Evolutionary conservation across 2,888 invertebrate genomes (phyloP).

Genomic region (Bombyx huttoni): DNA sequence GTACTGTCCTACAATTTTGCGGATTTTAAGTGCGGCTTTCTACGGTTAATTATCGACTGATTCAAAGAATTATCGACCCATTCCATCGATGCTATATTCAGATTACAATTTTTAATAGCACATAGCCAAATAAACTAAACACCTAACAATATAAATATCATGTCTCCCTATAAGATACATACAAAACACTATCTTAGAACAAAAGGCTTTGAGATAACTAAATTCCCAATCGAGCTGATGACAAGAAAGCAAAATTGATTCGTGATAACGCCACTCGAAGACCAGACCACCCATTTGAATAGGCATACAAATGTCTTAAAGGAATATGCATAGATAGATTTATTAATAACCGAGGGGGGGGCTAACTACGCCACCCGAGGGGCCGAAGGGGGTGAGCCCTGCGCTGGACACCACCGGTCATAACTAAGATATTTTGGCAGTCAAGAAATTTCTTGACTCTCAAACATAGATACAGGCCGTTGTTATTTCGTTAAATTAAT

Average conservation of each 20-base stretch:
- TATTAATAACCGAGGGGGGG: slow-evolving; percentile 57
- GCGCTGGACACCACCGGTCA: slow-evolving; percentile 68
- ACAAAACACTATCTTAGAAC: background rate
- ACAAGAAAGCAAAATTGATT: slow-evolving; percentile 17
- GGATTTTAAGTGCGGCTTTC: too few relatives aligned
- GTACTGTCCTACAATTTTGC: too few relatives aligned
- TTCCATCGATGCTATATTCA: too few relatives aligned
- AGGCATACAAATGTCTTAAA: slow-evolving; percentile 48
- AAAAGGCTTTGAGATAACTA: background rate
- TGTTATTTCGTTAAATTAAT: slow-evolving; percentile 45
- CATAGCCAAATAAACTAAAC: too few relatives aligned
- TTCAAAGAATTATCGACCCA: too few relatives aligned
- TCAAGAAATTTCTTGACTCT: slow-evolving; percentile 66
- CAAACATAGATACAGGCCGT: slow-evolving; percentile 48
- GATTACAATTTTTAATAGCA: too few relatives aligned
- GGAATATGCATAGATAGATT: slow-evolving; percentile 67
- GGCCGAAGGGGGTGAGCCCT: slow-evolving; percentile 61
- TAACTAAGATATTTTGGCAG: slow-evolving; percentile 73
- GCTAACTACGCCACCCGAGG: slow-evolving; percentile 41
- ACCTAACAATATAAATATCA: too few relatives aligned
- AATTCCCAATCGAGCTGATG: slow-evolving; percentile 3
- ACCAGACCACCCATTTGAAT: slow-evolving; percentile 32
- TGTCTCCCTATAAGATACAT: too few relatives aligned
- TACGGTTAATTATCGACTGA: too few relatives aligned
- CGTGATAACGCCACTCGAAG: slow-evolving; percentile 19